phyloP scores from a whole-genome alignment of 2,113 vertebrate genomes.

The Ifrita kowaldi region DNA sequence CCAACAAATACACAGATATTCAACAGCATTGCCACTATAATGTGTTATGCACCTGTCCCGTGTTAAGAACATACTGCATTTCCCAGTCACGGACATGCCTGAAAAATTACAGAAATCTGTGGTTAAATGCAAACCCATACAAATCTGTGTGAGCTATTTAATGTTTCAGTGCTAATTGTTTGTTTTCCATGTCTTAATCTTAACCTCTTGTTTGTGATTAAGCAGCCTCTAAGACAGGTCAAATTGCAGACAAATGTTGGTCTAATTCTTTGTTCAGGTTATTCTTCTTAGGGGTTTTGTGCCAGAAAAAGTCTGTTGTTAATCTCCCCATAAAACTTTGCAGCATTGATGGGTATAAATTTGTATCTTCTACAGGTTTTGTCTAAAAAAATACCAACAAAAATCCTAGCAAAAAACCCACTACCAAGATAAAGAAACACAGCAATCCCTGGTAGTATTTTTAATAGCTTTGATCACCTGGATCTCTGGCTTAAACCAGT shows the following conservation, averaged over 20 bases:
- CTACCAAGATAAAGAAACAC: neutral
- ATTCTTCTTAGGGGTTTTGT: neutral
- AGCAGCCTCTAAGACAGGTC: neutral
- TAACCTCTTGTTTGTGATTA: neutral
- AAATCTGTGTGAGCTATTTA: neutral
- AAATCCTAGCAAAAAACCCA: neutral
- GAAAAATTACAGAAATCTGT: neutral
- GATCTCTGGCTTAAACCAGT: neutral
- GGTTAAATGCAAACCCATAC: neutral
- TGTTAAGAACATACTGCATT: neutral
- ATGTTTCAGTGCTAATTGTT: neutral
- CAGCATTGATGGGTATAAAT: neutral
- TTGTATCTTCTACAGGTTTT: neutral
- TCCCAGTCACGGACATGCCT: neutral
- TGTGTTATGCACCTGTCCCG: neutral
- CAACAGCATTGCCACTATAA: neutral
- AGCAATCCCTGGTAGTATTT: neutral
- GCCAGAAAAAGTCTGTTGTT: neutral
- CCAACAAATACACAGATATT: neutral
- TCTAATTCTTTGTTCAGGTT: neutral
- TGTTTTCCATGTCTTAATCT: neutral
- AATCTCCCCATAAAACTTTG: neutral
- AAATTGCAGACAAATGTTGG: neutral
- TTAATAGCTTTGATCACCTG: neutral
- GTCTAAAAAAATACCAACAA: neutral